Percentiles rank a stretch among this genome's conserved stretches.
Evolutionary conservation across 2,797 vertebrate species (phyloP).

Genomic region (Gymnodraco acuticeps): DNA sequence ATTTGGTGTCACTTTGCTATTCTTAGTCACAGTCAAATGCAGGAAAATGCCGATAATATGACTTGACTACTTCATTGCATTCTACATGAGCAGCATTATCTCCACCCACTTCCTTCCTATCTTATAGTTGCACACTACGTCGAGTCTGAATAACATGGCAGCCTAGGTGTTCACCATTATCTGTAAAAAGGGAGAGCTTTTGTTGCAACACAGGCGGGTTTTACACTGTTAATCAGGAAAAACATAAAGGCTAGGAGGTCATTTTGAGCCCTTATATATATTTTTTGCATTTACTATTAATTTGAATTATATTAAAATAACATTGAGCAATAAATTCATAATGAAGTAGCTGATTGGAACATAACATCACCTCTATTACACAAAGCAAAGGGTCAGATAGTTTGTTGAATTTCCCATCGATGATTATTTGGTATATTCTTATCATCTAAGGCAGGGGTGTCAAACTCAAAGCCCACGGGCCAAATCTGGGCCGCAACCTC

Average conservation of each 20-base stretch:
- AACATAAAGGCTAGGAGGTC: neutral
- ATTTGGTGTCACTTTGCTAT: conserved; percentile 19
- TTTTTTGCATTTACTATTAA: neutral
- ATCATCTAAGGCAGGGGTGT: neutral
- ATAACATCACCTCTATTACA: neutral
- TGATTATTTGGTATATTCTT: neutral
- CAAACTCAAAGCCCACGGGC: no score
- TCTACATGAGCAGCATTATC: conserved; percentile 13
- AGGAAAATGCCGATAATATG: neutral
- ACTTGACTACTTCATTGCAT: neutral
- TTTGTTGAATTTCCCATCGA: neutral
- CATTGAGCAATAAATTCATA: neutral
- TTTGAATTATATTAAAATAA: neutral
- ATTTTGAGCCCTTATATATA: neutral
- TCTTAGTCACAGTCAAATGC: conserved; percentile 18
- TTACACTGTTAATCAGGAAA: neutral
- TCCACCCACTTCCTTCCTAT: conserved; percentile 16
- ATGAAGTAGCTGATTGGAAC: neutral
- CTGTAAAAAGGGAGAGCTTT: conserved; percentile 10
- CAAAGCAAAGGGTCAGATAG: neutral
- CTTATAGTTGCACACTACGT: neutral
- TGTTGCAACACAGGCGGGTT: neutral
- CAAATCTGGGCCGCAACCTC: no score
- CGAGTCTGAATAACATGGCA: neutral
- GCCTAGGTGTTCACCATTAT: conserved; percentile 13